These are phyloP conservation scores for Pseudochromis fuscus DNA, from an alignment of 2,797 vertebrate species.

Conservation along the genomic window DNA sequence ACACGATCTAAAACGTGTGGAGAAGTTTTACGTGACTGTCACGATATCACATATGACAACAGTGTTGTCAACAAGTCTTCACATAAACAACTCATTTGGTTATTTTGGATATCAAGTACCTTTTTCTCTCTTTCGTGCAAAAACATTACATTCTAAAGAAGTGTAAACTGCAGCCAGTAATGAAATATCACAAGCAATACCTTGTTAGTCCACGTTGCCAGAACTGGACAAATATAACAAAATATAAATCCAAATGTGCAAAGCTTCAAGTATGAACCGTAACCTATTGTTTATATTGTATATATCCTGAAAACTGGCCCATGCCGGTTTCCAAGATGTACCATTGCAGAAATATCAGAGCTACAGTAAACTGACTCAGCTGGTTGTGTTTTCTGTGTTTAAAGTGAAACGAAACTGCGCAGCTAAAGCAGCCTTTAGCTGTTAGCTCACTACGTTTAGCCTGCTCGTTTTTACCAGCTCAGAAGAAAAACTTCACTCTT, in stretches of 20 bases:
- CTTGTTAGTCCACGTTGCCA: conserved; percentile 1
- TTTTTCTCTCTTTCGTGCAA: neutral
- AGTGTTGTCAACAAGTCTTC: neutral
- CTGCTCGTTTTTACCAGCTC: conserved; percentile 65
- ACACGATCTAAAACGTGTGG: no score
- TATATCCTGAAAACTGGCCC: conserved; percentile 30
- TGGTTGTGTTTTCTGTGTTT: conserved; percentile 45
- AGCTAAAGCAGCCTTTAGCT: conserved; percentile 60
- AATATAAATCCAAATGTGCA: neutral
- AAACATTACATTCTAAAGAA: neutral
- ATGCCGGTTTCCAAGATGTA: conserved; percentile 46
- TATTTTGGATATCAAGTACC: neutral
- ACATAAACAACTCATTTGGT: neutral
- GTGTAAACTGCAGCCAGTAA: neutral
- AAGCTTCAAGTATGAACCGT: neutral
- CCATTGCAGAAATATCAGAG: neutral
- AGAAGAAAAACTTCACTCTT: conserved; percentile 55
- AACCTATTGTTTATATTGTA: conserved; percentile 60
- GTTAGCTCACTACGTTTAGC: conserved; percentile 67
- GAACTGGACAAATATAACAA: neutral
- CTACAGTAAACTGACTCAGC: neutral
- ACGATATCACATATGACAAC: neutral
- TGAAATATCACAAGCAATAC: no score
- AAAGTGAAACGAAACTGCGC: conserved; percentile 64
- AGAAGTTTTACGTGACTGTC: no score